Base-by-base conservation (phyloP, 2,888 invertebrate species). In the Campoplex capitator region DNA sequence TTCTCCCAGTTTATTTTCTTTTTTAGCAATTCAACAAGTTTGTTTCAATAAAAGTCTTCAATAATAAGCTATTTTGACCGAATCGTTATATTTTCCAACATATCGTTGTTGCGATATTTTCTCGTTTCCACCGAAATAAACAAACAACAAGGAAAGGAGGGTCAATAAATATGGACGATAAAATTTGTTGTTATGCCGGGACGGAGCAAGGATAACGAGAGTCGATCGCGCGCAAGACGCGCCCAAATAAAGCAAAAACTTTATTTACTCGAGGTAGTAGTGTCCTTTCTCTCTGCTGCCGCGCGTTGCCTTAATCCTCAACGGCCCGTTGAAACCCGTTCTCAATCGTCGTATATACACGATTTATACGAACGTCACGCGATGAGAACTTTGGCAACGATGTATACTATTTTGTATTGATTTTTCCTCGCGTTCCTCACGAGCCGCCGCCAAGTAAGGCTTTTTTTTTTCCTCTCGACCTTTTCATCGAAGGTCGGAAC, bases 141-240 rank as follows among this genome's bases (percentile, higher is more conserved):
- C 23, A 23, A 23, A 23, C 23, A 23, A 23, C 23, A 23, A 23
- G 38, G 38, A 6, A 38, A 6, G 6, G 38, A 38, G 38, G 6
- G 38, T 4, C 4, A 35, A 16, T 18, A 16, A 11, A 76, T 71
- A 70, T 58, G 23, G 23, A 23, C 23, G 23, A 23, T 23, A 23
- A 23, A 23, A 23, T 23, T 23, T 23, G 23, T 83, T 76, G 78
- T 84, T 86, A 82, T 85, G 58, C 83, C 86, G 77, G 76, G 83
- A 87, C 65, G 78, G 91, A 88, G 23, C 91, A 90, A 91, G 91
- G 91, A 89, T 88, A 83, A n/a, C 89, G 65, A 84, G 88, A 88
- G 79, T 88, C 65, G 83, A 16, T 51, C 51, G 51, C 16, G 4
- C 48, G 45, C 77, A 65, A 74, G 88, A 87, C 88, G 88, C 84